phyloP scores from a whole-genome alignment of 64 coral and sea anemone species.

The Pachyseris speciosa region DNA sequence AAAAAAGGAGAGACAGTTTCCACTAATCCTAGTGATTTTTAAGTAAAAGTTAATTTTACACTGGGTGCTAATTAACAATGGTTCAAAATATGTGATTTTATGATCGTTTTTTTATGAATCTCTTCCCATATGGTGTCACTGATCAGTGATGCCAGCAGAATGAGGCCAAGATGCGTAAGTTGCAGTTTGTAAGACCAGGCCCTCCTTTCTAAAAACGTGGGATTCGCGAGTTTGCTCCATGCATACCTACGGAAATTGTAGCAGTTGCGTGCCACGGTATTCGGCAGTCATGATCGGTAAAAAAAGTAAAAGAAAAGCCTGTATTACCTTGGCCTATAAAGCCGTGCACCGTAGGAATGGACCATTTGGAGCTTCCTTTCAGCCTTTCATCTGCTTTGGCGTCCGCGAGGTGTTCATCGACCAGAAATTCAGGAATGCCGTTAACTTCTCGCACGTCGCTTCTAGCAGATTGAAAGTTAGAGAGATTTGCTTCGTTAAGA shows the following conservation, averaged over 20 bases:
- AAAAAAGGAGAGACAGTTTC: too few species aligned
- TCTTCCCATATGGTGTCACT: too few species aligned
- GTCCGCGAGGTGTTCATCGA: neutral
- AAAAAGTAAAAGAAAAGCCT: neutral
- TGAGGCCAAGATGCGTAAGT: too few species aligned
- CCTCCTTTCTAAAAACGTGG: too few species aligned
- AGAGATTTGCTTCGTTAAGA: neutral
- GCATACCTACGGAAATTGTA: neutral
- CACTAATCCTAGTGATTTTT: too few species aligned
- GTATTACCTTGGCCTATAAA: slow-evolving; percentile 21
- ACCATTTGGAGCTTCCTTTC: neutral
- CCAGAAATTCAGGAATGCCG: neutral
- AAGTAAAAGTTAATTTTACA: too few species aligned
- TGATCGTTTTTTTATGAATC: too few species aligned
- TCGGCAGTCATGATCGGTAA: neutral
- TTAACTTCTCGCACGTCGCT: neutral
- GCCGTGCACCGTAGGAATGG: neutral
- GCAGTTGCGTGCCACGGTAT: neutral
- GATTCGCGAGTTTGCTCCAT: too few species aligned
- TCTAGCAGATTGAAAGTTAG: neutral
- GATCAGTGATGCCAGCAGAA: too few species aligned
- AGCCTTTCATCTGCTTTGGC: neutral
- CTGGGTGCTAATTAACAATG: too few species aligned
- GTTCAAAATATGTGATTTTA: too few species aligned
- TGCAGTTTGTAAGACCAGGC: too few species aligned